Evolutionary conservation across 2,113 vertebrate species (phyloP).

Genomic region (Heptranchias perlo): DNA sequence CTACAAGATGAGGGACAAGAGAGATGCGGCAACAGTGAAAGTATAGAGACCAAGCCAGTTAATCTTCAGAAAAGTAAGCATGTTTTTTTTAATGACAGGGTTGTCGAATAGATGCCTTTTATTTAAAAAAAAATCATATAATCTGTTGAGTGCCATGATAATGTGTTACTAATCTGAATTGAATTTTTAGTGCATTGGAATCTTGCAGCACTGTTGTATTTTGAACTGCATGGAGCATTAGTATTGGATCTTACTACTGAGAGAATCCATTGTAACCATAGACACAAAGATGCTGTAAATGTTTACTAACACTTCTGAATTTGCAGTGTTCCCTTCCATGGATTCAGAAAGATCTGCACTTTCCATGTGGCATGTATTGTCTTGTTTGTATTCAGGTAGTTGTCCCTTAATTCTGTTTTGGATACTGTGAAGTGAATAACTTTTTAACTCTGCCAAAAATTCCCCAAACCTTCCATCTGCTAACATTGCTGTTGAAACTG

Average conservation of each 20-base stretch:
- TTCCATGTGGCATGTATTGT: not conserved
- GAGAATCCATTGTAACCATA: not conserved
- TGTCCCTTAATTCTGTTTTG: not conserved
- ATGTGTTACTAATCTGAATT: not conserved
- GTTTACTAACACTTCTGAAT: not conserved
- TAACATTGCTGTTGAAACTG: not conserved
- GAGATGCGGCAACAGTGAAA: conserved; percentile 53
- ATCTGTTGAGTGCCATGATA: not conserved
- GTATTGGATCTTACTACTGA: not conserved
- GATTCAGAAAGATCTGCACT: not conserved
- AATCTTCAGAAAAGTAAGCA: conserved; percentile 66
- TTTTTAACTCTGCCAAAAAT: not conserved
- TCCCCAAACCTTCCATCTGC: not conserved
- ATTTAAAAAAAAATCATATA: not conserved
- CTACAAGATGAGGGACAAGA: conserved; percentile 72
- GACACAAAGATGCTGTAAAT: not conserved
- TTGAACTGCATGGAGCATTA: not conserved
- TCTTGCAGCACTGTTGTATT: not conserved
- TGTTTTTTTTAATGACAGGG: not conserved
- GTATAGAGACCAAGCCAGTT: conserved; percentile 67
- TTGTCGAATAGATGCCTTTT: not conserved
- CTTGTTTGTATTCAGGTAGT: not conserved
- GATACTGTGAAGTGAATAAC: not conserved
- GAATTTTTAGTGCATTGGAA: not conserved
- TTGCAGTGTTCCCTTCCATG: not conserved